A percentile compares a stretch with the other conserved stretches of the same genome.
These are phyloP conservation scores for Laothoe populi DNA, from an alignment of 2,888 invertebrate species.

Conservation along the genomic window DNA sequence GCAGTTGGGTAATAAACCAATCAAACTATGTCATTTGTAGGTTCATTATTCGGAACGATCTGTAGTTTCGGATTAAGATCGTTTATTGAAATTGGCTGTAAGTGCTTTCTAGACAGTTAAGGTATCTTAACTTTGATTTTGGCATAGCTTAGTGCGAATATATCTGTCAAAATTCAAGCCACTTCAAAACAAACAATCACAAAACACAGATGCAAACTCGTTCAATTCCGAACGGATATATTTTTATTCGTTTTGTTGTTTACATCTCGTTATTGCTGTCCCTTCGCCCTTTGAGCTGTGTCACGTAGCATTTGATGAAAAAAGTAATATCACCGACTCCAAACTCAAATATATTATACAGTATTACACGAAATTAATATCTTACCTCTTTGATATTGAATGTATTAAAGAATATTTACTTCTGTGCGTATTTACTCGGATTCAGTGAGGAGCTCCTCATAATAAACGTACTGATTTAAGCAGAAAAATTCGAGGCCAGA, in stretches of 20 bases:
- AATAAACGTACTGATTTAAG: too few relatives aligned
- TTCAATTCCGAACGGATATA: constrained; percentile 13
- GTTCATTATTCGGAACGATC: too few relatives aligned
- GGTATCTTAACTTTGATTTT: too few relatives aligned
- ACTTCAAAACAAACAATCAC: background rate
- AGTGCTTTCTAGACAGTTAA: too few relatives aligned
- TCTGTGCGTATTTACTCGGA: background rate
- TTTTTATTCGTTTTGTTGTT: constrained; percentile 15
- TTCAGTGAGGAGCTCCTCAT: too few relatives aligned
- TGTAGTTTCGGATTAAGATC: too few relatives aligned
- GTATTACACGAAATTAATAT: constrained; percentile 35
- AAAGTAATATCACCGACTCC: constrained; percentile 29
- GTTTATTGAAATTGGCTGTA: too few relatives aligned
- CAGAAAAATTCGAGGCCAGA: too few relatives aligned
- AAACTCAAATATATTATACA: constrained; percentile 17
- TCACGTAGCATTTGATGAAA: constrained; percentile 30
- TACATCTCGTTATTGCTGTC: constrained; percentile 23
- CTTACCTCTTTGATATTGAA: constrained; percentile 41
- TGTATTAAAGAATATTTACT: constrained; percentile 7
- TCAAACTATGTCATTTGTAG: too few relatives aligned
- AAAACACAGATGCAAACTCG: background rate
- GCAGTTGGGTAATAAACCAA: too few relatives aligned
- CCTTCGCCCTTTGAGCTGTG: constrained; percentile 28
- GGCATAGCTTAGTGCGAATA: too few relatives aligned
- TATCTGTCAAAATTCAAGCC: background rate